These are phyloP conservation scores for Chelonus formosanus DNA, from an alignment of 2,888 invertebrate species.

Conservation along the genomic window DNA sequence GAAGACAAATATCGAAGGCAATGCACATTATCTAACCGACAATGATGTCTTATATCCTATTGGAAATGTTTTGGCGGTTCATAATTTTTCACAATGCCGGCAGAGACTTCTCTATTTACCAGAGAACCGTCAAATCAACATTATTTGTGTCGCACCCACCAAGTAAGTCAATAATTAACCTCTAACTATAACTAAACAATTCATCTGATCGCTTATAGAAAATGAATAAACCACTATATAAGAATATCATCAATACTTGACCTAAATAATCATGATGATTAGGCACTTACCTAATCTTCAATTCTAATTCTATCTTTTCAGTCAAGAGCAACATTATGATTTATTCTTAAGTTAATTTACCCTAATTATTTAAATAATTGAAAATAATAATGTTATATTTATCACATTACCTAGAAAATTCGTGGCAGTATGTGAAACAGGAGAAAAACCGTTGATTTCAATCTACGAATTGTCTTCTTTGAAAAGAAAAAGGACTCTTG, in stretches of 20 bases:
- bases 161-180: constrained; percentile 67
- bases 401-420: constrained; percentile 67
- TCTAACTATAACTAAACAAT: no score
- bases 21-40: constrained; percentile 77
- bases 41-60: constrained; percentile 83
- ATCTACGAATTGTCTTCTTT: constrained; percentile 77
- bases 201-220: no score
- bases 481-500: constrained; percentile 75
- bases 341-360: background rate
- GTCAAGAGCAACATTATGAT: no score
- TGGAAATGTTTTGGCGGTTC: constrained; percentile 78
- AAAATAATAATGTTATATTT: background rate
- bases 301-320: no score
- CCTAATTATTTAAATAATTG: background rate
- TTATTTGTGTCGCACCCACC: constrained; percentile 73
- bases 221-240: no score
- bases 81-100: constrained; percentile 76
- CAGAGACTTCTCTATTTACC: constrained; percentile 78
- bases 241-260: no score
- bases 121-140: constrained; percentile 73
- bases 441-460: constrained; percentile 73
- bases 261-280: no score
- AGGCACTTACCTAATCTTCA: no score
- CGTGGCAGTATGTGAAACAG: constrained; percentile 73
- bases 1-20: constrained; percentile 73